Conservation (phyloP, 2,113 vertebrate genomes). For the western clawed frog (Xenopus tropicalis) region DNA sequence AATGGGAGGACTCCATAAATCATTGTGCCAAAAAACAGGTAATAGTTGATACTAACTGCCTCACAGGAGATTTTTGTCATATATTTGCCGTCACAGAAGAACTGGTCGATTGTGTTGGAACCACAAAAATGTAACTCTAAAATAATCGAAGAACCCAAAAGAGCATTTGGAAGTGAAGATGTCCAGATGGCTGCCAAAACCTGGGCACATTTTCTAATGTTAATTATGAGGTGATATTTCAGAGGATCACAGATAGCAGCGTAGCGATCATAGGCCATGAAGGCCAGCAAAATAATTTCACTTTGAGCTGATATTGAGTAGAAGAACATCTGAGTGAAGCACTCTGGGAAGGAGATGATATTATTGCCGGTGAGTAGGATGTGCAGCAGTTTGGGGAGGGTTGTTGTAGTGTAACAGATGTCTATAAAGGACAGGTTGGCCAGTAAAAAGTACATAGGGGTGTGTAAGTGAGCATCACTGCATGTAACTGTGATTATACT, state of each 20-base stretch:
- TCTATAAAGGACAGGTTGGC: constrained; percentile 6
- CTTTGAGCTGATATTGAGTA: constrained; percentile 16
- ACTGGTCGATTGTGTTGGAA: constrained; percentile 39
- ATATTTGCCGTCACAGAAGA: constrained; percentile 49
- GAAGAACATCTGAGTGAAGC: constrained; percentile 48
- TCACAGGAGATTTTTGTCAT: constrained; percentile 47
- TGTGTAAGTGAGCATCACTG: not conserved
- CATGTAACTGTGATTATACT: not conserved
- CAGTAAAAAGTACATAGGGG: constrained; percentile 16
- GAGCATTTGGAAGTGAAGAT: constrained; percentile 25
- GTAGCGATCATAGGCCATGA: constrained; percentile 51
- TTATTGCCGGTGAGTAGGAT: not conserved
- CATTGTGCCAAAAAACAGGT: no score
- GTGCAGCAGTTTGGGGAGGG: not conserved
- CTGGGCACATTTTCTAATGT: constrained; percentile 10
- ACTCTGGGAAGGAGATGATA: constrained; percentile 33
- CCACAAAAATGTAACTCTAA: constrained; percentile 38
- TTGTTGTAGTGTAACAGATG: not conserved
- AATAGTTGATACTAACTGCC: constrained; percentile 34
- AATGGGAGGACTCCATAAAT: no score
- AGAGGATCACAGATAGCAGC: constrained; percentile 51
- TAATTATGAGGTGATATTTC: constrained; percentile 39
- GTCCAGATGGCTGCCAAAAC: constrained; percentile 23
- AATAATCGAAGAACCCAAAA: constrained; percentile 41
- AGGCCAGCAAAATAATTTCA: constrained; percentile 47